Base-by-base conservation (phyloP, 2,888 invertebrate genomes). In the Microplitis manilae region DNA sequence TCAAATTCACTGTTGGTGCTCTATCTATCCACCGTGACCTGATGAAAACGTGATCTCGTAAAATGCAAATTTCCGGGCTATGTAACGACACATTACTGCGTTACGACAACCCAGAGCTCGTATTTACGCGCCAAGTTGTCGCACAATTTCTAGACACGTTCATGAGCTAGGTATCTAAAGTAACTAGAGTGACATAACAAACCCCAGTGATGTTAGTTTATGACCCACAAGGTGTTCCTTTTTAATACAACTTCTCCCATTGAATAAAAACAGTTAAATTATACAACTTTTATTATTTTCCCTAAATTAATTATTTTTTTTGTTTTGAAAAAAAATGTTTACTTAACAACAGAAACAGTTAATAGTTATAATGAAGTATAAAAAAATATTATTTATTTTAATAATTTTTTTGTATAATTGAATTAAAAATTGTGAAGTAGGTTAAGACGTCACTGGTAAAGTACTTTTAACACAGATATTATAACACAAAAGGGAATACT, bases 1-100 rank as follows among this genome's bases (percentile, higher is more conserved):
- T 50, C 50, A 50, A 50, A 50, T 50, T 50, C 50, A 50, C 8
- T 50, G 50, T 50, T 50, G 39, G 39, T n/a, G 39, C 61, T 30
- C 60, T 40, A 62, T 68, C 15, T 17, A 40, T 61, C 38, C 38
- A 39, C 40, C 9, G 62, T 61, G 71, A 60, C 39, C 70, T 60
- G 39, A 9, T 39, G 65, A 70, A 77, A 75, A 82, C 79, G 77
- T 80, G 79, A 59, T 65, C 78, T 78, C 79, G 78, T 81, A 81
- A 82, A 82, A 82, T 82, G 82, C 79, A 77, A 81, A 82, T 82
- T 81, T 78, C 64, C 61, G 67, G 38, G 50, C 68, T 59, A 75
- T 71, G 68, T 78, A 76, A 75, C 70, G 76, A 65, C 65, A 65
- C 75, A 77, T 77, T 77, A 70, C 79, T 64, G 60, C 67, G 73